Evolutionary conservation across 2,797 vertebrate genomes (phyloP).

Genomic region (Lagocephalus sceleratus): DNA sequence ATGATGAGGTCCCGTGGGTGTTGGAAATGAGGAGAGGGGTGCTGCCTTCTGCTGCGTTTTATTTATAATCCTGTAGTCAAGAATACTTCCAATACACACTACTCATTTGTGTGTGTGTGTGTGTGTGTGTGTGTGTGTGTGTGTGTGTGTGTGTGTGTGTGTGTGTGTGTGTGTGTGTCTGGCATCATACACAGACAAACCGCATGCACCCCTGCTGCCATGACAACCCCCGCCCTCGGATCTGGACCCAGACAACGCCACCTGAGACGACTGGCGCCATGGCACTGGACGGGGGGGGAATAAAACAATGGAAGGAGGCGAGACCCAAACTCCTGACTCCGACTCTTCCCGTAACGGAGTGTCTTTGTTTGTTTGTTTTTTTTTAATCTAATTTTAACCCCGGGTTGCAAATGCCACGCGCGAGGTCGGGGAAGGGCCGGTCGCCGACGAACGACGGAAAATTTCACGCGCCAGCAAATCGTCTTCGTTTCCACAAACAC

Average conservation of each 20-base stretch:
- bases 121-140: constrained; percentile 10
- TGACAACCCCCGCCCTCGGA: constrained; percentile 65
- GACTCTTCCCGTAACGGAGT: too few species aligned
- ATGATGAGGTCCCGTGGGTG: constrained; percentile 52
- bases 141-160: constrained; percentile 10
- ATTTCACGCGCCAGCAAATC: neutral
- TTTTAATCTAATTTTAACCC: too few species aligned
- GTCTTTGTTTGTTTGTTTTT: too few species aligned
- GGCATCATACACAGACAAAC: constrained; percentile 59
- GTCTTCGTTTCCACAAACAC: neutral
- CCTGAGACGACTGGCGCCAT: constrained; percentile 65
- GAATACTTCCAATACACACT: constrained; percentile 55
- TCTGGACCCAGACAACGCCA: constrained; percentile 65
- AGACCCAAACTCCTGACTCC: neutral
- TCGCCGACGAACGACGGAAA: too few species aligned
- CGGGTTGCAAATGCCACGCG: too few species aligned
- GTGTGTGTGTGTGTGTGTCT: constrained; percentile 15
- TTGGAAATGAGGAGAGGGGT: constrained; percentile 46
- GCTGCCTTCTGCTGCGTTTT: constrained; percentile 63
- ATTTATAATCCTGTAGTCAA: constrained; percentile 77
- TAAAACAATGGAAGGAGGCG: constrained; percentile 10
- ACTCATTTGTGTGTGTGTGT: neutral
- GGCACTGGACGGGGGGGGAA: constrained; percentile 32
- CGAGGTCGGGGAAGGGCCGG: too few species aligned
- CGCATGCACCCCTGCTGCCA: constrained; percentile 59